Base-by-base conservation (phyloP, 2,113 vertebrate genomes). In the Python bivittatus region DNA sequence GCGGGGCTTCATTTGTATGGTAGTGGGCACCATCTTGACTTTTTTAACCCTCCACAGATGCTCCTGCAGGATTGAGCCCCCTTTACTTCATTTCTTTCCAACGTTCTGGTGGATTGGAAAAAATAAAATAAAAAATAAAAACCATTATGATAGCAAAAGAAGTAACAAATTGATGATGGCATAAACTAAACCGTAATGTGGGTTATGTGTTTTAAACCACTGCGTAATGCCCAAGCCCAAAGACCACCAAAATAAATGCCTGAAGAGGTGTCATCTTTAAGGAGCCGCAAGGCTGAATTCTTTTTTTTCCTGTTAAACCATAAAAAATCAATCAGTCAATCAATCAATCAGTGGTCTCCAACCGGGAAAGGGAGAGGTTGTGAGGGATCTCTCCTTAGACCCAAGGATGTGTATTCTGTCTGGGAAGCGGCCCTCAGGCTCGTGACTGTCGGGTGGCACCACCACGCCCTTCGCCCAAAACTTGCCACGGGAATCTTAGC, bases 401-500 rank as follows among this genome's bases (percentile, higher is more conserved):
- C 61, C 29, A n/a, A n/a, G 29, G 29, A 64, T 64, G 27, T 12
- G 10, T 29, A n/a, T 64, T 64, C 10, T 64, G 61, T 29, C 61
- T 64, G 10, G 61, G 4, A 68, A 68, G 12, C 64, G n/a, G 4
- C 4, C 15, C 1, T 68, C 12, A n/a, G 29, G 1, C 3, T 10
- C 11, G 29, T n/a, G 29, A n/a, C 12, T 68, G 29, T 33, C 15
- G 29, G n/a, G 12, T 64, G 61, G 10, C 9, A 23, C 83, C 1
- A 11, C 11, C 5, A 27, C 60, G 57, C 94, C 87, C 87, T 91
- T 89, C 91, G 96, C 93, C 90, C 87, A 52, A n/a, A 93, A 92
- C 84, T 88, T 94, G 91, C 94, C 93, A 95, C 53, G 90, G 91
- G 60, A 88, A 88, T 95, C 95, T 94, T 57, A 95, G 91, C 64